Percentiles rank a stretch among this genome's conserved stretches.
These are phyloP conservation scores for Julus scanicus DNA, from an alignment of 2,888 invertebrate species.

Conservation along the genomic window DNA sequence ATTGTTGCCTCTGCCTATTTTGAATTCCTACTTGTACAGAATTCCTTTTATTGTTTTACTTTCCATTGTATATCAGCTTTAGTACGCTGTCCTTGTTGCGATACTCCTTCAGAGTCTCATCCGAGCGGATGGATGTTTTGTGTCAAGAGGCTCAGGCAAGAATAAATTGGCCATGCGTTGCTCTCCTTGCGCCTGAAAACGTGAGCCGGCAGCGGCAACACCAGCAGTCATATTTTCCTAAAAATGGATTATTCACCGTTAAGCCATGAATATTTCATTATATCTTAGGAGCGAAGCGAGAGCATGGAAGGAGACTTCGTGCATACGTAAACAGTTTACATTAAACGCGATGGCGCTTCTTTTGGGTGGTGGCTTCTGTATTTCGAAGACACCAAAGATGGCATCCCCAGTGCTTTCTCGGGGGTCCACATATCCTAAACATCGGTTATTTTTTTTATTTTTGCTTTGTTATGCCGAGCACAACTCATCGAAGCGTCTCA, in stretches of 20 bases:
- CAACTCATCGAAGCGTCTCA: not conserved
- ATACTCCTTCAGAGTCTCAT: not conserved
- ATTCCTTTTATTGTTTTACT: not conserved
- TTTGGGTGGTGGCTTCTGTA: not conserved
- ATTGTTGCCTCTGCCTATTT: too few relatives aligned
- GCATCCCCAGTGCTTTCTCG: not conserved
- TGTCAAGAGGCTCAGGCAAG: constrained; percentile 38
- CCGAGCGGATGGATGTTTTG: constrained; percentile 8
- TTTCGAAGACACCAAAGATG: not conserved
- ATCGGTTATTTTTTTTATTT: constrained; percentile 38
- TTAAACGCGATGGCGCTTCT: constrained; percentile 6
- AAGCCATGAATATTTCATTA: constrained; percentile 42
- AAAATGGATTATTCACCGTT: constrained; percentile 39
- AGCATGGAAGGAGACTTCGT: not conserved
- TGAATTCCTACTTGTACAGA: too few relatives aligned
- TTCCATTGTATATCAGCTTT: constrained; percentile 13
- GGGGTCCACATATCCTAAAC: not conserved
- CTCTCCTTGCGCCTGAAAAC: not conserved
- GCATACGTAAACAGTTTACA: constrained; percentile 32
- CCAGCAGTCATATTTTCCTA: constrained; percentile 42
- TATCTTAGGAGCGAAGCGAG: constrained; percentile 22
- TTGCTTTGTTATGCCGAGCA: constrained; percentile 28
- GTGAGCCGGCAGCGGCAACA: constrained; percentile 5
- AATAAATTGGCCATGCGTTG: constrained; percentile 20
- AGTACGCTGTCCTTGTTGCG: not conserved